Evolutionary conservation across 2,797 vertebrate species (phyloP), one percentile per base, ranked within the genome.

Genomic region (Poecilia picta): DNA sequence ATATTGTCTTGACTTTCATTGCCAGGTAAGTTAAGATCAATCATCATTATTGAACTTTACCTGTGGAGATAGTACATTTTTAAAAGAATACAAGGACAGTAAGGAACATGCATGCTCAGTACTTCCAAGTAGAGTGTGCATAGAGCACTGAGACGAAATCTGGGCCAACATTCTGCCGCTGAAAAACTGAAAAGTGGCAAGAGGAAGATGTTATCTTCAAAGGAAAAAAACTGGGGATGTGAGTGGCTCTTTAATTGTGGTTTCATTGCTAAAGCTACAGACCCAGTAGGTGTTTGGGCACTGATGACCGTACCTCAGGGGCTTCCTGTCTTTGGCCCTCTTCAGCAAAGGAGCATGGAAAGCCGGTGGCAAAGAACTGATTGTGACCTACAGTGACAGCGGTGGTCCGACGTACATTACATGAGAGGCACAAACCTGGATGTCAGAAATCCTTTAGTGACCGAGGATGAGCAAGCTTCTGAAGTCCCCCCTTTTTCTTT

Each of bases 161-260:
- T 46, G 25, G 46, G 62, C 36, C 57, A 72, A 64, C 3, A 10
- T 68, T 73, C 62, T 39, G 81, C 62, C 51, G 55, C 0, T 45
- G 57, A 68, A 81, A 79, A 71, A 59, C 39, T 77, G 45, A 72
- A 6, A 57, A 47, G 76, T 73, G 46, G 51, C 49, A 57, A 73
- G 53, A 43, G 15, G 8, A 39, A 72, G 74, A 72, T 15, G 51
- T 13, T 49, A 83, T 73, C 64, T 83, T 85, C 78, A 46, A 16
- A 84, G 83, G 75, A 82, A 72, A 33, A 78, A 74, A 78, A 33
- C 73, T 2, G 75, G 71, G 47, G 80, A 76, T 68, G 74, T 80
- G 76, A 83, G 64, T 31, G 77, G 76, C n/a, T 68, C 55, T 83
- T 88, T 91, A 89, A 89, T 85, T 85, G 82, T 81, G 81, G 80